Evolutionary conservation across 2,797 vertebrate genomes (phyloP).

Genomic region (Urocyon cinereoargenteus): DNA sequence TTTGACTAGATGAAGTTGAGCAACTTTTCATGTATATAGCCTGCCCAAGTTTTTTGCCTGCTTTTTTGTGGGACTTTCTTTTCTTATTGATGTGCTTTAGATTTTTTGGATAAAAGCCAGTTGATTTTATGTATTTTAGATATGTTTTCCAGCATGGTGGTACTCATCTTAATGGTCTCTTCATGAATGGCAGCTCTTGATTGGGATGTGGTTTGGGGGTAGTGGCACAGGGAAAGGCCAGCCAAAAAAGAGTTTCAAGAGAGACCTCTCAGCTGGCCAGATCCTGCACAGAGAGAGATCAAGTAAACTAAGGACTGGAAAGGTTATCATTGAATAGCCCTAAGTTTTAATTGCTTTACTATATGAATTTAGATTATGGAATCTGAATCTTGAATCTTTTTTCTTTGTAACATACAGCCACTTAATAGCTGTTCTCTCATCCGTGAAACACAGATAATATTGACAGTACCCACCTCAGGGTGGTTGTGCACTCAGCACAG

Average conservation of each 20-base stretch:
- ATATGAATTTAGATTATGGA: background rate
- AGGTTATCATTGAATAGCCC: background rate
- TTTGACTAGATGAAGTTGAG: background rate
- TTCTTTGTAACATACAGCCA: too few species aligned
- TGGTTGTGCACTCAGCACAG: background rate
- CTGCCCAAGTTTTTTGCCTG: background rate
- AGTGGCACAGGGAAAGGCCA: background rate
- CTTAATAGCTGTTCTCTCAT: background rate
- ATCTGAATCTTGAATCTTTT: background rate
- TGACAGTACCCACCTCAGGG: background rate
- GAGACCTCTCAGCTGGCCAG: background rate
- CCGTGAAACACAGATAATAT: background rate
- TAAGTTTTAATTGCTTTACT: background rate
- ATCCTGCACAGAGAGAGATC: background rate
- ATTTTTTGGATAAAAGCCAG: background rate
- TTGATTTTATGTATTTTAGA: background rate
- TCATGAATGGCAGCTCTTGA: background rate
- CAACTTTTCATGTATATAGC: background rate
- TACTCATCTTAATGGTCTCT: background rate
- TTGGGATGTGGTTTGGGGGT: background rate
- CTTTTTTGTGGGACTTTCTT: background rate
- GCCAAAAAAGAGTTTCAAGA: background rate
- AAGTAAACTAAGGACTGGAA: background rate
- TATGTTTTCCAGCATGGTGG: background rate
- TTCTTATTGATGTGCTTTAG: background rate